Percentiles rank a stretch among this genome's conserved stretches.
These are phyloP conservation scores for Neomicropteryx cornuta DNA, from an alignment of 1,140 invertebrate species.

Conservation along the genomic window DNA sequence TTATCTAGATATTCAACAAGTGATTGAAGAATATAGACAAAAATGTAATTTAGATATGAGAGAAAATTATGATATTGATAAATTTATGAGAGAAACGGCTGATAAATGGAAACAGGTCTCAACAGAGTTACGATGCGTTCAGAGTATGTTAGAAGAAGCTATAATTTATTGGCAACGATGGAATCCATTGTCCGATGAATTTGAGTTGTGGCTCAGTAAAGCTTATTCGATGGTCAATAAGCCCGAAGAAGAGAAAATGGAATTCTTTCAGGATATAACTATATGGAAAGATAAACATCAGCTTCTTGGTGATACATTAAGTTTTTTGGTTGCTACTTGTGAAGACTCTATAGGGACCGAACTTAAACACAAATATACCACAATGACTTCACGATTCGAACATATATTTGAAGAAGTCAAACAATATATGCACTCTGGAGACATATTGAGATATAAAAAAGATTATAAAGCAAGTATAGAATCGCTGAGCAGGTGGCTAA, in stretches of 20 bases:
- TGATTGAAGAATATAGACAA: conserved; percentile 82
- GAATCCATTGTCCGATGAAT: conserved; percentile 57
- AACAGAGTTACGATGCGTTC: conserved; percentile 78
- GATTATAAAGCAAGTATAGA: conserved; percentile 71
- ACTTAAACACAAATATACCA: conserved; percentile 61
- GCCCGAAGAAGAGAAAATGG: conserved; percentile 75
- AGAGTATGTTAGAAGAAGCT: conserved; percentile 82
- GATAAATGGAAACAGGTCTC: conserved; percentile 85
- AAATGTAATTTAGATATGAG: conserved; percentile 69
- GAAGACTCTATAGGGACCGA: conserved; percentile 66
- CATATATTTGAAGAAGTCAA: conserved; percentile 71
- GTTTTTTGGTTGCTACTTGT: conserved; percentile 80
- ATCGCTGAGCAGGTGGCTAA: conserved; percentile 67
- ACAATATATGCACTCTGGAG: conserved; percentile 76
- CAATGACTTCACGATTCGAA: conserved; percentile 69
- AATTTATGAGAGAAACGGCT: conserved; percentile 75
- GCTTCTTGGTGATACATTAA: conserved; percentile 70
- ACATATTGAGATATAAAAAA: conserved; percentile 68
- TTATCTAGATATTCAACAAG: conserved; percentile 82
- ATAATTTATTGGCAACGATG: conserved; percentile 81
- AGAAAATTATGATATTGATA: conserved; percentile 66
- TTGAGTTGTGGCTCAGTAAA: conserved; percentile 68
- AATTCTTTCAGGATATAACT: conserved; percentile 82
- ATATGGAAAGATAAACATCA: conserved; percentile 84
- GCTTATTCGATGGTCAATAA: conserved; percentile 67